phyloP scores from a whole-genome alignment of 2,797 vertebrate species.

The Sebastes baramenuke region DNA sequence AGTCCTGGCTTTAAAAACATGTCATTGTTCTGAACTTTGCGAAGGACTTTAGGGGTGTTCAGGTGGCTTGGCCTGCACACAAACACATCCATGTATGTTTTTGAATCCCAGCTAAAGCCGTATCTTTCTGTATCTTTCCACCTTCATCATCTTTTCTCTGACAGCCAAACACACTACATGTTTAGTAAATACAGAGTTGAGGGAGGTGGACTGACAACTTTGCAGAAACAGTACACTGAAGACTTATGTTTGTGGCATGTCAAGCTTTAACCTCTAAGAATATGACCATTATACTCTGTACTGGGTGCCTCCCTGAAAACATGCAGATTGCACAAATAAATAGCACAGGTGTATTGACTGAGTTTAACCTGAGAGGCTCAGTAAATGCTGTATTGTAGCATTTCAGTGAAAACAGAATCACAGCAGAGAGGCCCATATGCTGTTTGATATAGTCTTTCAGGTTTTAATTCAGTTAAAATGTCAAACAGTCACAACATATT shows the following conservation, averaged over 20 bases:
- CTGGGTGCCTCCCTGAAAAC: not conserved
- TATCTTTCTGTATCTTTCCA: not conserved
- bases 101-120: not conserved
- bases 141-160: not conserved
- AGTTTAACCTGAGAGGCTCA: not conserved
- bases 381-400: not conserved
- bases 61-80: not conserved
- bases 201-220: constrained; percentile 6
- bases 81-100: not conserved
- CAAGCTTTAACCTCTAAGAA: not conserved
- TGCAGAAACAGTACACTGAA: not conserved
- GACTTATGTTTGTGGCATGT: not conserved
- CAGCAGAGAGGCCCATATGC: not conserved
- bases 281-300: not conserved
- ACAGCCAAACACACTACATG: constrained; percentile 21
- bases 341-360: not conserved
- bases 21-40: not conserved
- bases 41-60: not conserved
- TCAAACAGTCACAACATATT: not conserved
- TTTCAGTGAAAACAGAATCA: not conserved
- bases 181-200: constrained; percentile 48
- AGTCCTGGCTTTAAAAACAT: not conserved
- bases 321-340: not conserved
- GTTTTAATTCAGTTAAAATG: not conserved
- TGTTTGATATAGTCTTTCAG: not conserved